Evolutionary conservation across 2,888 invertebrate genomes (phyloP), one percentile per base, ranked within the genome.

Genomic region (Icerya purchasi): DNA sequence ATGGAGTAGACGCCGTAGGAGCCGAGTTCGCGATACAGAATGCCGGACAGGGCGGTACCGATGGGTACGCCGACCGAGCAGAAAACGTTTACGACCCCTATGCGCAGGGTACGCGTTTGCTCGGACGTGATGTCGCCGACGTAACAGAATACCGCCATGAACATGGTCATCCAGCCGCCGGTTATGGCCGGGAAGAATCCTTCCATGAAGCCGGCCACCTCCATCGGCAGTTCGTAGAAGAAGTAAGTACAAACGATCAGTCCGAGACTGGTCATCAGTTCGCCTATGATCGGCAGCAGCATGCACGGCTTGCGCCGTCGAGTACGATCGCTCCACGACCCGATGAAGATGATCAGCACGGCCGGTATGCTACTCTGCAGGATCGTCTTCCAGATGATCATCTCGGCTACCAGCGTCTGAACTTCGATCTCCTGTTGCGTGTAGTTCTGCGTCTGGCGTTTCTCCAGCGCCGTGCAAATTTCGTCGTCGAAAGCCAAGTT

Each of bases 61-160:
- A 91, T 78, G 1, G 91, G 89, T 60, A 89, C 84, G 22, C 91
- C 89, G 54, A 91, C 74, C 1, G 90, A 90, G 66, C 88, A 82
- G 71, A 89, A 90, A 5, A 90, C 79, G 72, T 92, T 92, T 64
- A 89, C 83, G 57, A 91, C 81, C 23, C 90, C 89, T 66, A 92
- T 87, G 63, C 91, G 74, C 54, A 87, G 75, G 22, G 91, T 91
- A 66, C 90, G 79, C 66, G 83, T 84, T 70, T 88, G 83, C 63
- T 85, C 80, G 2, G 84, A 82, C 2, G 90, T 88, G 19, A 89
- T 83, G 69, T 91, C 89, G 1, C 83, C 86, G 61, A 92, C 83
- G 69, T 90, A 91, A 72, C 87, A 86, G 72, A 91, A 86, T 64
- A 89, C 82, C 21, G 86, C 86, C 86, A 88, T 87, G 66, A 88